These are phyloP conservation scores for Philaethria dido DNA, from an alignment of 2,888 invertebrate genomes.

Conservation along the genomic window DNA sequence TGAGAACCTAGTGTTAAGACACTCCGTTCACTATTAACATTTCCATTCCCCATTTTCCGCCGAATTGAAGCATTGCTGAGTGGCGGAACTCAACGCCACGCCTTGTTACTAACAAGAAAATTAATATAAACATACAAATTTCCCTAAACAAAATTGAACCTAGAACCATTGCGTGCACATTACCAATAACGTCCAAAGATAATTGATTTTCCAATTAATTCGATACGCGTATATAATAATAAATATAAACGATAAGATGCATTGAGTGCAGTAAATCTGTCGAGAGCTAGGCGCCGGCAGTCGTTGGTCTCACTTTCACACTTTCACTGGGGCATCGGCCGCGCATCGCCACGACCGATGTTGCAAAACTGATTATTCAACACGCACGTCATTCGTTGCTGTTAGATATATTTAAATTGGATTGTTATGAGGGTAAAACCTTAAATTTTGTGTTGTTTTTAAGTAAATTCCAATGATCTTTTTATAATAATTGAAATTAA, in stretches of 20 bases:
- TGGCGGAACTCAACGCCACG: too few relatives aligned
- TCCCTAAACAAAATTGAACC: too few relatives aligned
- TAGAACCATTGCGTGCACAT: too few relatives aligned
- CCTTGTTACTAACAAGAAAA: too few relatives aligned
- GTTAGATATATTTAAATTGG: background rate
- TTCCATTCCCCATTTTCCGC: too few relatives aligned
- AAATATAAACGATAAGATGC: constrained; percentile 14
- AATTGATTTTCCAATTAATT: constrained; percentile 13
- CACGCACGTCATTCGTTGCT: constrained; percentile 49
- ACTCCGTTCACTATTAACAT: too few relatives aligned
- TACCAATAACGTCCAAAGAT: background rate
- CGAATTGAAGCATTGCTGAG: too few relatives aligned
- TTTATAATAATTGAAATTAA: too few relatives aligned
- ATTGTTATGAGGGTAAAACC: background rate
- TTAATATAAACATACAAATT: too few relatives aligned
- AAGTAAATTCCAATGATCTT: too few relatives aligned
- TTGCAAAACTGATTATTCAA: constrained; percentile 79
- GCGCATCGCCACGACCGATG: constrained; percentile 55
- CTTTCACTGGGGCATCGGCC: constrained; percentile 82
- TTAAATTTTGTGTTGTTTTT: background rate
- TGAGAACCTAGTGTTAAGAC: too few relatives aligned
- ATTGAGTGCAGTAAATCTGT: constrained; percentile 21
- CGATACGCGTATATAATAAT: background rate
- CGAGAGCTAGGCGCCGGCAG: constrained; percentile 41
- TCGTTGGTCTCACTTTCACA: constrained; percentile 81